Evolutionary conservation across 1,140 invertebrate genomes (phyloP).

Genomic region (Thaumatotibia leucotreta): DNA sequence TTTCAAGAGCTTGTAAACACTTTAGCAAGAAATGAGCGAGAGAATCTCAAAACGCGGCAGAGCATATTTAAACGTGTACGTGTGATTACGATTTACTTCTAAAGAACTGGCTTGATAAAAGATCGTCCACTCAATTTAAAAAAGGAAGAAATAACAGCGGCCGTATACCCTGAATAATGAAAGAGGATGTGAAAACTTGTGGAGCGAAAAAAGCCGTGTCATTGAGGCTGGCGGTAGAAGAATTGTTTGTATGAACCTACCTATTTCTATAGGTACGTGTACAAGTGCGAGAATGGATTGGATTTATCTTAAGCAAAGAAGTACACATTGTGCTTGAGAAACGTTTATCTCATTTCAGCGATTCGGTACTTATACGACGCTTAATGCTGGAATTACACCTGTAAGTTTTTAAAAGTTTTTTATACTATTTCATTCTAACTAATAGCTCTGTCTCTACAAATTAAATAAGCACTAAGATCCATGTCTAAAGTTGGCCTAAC

Average conservation of each 20-base stretch:
- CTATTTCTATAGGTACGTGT: too few relatives aligned
- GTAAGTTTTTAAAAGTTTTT: background rate
- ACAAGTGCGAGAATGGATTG: conserved; percentile 25
- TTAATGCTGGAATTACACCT: too few relatives aligned
- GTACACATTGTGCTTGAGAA: conserved; percentile 25
- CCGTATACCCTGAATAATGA: conserved; percentile 27
- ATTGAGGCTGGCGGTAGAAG: conserved; percentile 28
- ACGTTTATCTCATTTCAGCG: conserved; percentile 45
- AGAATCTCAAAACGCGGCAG: background rate
- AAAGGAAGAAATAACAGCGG: background rate
- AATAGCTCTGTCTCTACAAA: background rate
- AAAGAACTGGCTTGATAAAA: background rate
- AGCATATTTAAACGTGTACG: background rate
- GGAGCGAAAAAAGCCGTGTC: conserved; percentile 33
- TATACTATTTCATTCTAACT: background rate
- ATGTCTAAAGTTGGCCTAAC: too few relatives aligned
- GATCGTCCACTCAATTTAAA: background rate
- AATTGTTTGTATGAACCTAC: conserved; percentile 34
- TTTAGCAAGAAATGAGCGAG: background rate
- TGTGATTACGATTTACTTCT: background rate
- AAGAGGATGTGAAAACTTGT: conserved; percentile 33
- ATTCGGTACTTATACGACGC: conserved; percentile 42
- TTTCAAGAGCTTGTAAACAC: background rate
- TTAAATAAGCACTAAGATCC: too few relatives aligned
- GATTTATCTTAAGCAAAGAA: conserved; percentile 59